Conservation (phyloP, 2,113 vertebrate genomes). For the Synodontis membranacea region DNA sequence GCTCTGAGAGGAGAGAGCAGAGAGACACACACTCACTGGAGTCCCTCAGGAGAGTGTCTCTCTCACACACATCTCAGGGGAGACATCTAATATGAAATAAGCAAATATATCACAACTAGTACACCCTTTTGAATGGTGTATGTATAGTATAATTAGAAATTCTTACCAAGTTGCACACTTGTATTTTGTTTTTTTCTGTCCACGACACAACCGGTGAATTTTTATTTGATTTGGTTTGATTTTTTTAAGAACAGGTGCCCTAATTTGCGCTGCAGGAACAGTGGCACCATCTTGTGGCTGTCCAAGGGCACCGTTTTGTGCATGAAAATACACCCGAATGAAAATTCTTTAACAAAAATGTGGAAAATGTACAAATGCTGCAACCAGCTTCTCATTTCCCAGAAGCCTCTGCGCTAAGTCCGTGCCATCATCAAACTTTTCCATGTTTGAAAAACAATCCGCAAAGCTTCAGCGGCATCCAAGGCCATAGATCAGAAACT, state of each 20-base stretch:
- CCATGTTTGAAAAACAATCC: no score
- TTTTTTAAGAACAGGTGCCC: background rate
- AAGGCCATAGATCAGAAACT: no score
- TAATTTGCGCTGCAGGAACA: background rate
- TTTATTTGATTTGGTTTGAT: background rate
- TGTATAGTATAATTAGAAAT: background rate
- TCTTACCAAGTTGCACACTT: background rate
- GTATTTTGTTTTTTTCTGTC: background rate
- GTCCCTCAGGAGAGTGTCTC: background rate
- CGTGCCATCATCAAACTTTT: no score
- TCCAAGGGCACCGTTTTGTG: background rate
- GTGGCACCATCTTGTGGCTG: conserved; percentile 12
- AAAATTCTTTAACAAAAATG: background rate
- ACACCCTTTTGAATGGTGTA: background rate
- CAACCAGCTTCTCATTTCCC: no score
- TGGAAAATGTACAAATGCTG: background rate
- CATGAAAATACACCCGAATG: background rate
- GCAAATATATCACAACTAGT: background rate
- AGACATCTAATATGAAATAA: background rate
- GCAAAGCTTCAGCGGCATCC: no score
- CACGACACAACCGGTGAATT: background rate
- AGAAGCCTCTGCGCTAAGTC: no score
- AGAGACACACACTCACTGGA: background rate
- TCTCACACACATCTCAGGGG: background rate
- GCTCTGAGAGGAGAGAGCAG: background rate